Conservation (phyloP, 2,113 vertebrate genomes). For the Gobiocypris rarus region DNA sequence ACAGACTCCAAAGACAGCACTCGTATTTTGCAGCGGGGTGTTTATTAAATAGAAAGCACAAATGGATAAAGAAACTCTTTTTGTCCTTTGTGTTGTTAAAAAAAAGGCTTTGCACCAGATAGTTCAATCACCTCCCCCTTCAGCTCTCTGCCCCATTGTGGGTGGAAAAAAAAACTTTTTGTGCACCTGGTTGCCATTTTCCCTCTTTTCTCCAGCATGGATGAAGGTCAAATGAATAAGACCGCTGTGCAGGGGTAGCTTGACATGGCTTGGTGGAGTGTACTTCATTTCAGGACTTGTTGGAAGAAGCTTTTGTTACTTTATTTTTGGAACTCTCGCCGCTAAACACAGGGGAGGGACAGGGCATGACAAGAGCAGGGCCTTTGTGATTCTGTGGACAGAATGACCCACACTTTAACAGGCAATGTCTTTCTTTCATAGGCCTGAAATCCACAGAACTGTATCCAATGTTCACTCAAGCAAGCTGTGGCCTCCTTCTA, state of each 20-base stretch:
- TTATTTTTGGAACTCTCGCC: slow-evolving; percentile 25
- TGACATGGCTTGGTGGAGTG: slow-evolving; percentile 53
- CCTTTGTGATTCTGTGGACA: slow-evolving; percentile 23
- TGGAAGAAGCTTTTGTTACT: slow-evolving; percentile 51
- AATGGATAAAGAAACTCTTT: slow-evolving; percentile 7
- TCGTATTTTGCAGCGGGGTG: neutral
- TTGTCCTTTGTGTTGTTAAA: slow-evolving; percentile 17
- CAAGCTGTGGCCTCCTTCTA: neutral
- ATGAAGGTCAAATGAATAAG: slow-evolving; percentile 60
- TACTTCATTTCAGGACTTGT: slow-evolving; percentile 45
- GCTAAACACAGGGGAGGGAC: slow-evolving; percentile 16
- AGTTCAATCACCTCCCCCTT: slow-evolving; percentile 40
- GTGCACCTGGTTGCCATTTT: slow-evolving; percentile 57
- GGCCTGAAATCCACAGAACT: neutral
- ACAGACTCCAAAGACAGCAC: slow-evolving; percentile 28
- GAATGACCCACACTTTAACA: slow-evolving; percentile 20
- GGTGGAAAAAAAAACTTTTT: slow-evolving; percentile 30
- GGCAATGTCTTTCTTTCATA: neutral
- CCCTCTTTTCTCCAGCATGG: slow-evolving; percentile 43
- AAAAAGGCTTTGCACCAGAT: slow-evolving; percentile 41
- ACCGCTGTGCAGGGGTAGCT: slow-evolving; percentile 49
- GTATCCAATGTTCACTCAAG: neutral
- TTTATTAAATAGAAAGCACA: slow-evolving; percentile 19
- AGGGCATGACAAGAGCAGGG: slow-evolving; percentile 14
- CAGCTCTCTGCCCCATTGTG: neutral